Evolutionary conservation across 1,140 invertebrate species (phyloP).

Genomic region (Mercenaria mercenaria): DNA sequence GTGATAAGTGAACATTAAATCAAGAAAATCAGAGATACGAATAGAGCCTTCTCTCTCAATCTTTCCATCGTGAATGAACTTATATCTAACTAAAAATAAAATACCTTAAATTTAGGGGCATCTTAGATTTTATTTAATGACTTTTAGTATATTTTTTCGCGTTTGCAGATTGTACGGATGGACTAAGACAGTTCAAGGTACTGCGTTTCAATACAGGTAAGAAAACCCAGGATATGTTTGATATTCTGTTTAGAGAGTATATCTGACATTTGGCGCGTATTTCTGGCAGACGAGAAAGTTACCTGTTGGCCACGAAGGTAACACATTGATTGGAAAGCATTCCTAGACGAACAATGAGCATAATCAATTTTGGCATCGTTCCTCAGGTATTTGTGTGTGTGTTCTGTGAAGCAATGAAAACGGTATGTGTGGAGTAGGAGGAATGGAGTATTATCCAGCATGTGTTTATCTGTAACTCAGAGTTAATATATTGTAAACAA

Average conservation of each 20-base stretch:
- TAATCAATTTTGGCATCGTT: constrained; percentile 1
- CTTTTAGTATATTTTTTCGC: no score
- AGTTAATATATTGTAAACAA: background rate
- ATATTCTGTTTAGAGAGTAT: background rate
- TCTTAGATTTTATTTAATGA: no score
- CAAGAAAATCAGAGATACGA: no score
- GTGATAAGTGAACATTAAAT: no score
- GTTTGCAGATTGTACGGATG: no score
- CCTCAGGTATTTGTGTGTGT: background rate
- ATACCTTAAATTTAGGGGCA: no score
- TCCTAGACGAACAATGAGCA: constrained; percentile 13
- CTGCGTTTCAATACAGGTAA: no score
- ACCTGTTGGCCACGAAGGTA: background rate
- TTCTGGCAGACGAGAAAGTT: constrained; percentile 34
- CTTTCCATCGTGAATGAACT: no score
- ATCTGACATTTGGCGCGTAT: constrained; percentile 16
- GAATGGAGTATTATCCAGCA: background rate
- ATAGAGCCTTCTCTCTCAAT: no score
- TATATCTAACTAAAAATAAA: no score
- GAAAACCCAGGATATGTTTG: no score
- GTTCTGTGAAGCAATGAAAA: background rate
- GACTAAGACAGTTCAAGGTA: no score
- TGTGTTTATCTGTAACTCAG: background rate
- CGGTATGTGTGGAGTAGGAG: background rate
- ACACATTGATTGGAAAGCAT: background rate